Evolutionary conservation across 1,140 invertebrate species (phyloP).

Genomic region (Melitaea cinxia): DNA sequence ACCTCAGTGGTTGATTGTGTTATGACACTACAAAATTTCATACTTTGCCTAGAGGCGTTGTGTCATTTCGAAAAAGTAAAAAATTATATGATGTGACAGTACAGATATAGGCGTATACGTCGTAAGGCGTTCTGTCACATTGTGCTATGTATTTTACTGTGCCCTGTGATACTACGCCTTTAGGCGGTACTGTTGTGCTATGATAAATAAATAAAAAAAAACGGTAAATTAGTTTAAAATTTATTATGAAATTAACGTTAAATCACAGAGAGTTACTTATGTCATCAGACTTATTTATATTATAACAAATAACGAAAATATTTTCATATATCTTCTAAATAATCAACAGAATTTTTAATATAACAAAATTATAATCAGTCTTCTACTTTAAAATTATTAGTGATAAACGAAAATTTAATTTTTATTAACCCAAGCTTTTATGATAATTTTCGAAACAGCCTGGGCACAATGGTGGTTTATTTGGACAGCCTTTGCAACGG

Average conservation of each 20-base stretch:
- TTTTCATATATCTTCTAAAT: neutral
- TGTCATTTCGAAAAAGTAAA: neutral
- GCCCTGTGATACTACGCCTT: slow-evolving; percentile 8
- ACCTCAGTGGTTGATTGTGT: too few relatives aligned
- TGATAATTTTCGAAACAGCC: slow-evolving; percentile 12
- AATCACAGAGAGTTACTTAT: too few relatives aligned
- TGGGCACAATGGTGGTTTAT: slow-evolving; percentile 21
- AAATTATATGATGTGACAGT: slow-evolving; percentile 10
- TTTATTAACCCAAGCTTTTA: slow-evolving; percentile 7
- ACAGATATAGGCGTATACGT: too few relatives aligned
- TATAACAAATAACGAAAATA: slow-evolving; percentile 1
- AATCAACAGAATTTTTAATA: slow-evolving; percentile 14
- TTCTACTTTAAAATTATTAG: neutral
- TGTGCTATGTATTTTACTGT: slow-evolving; percentile 9
- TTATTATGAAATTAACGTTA: too few relatives aligned
- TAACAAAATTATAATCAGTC: slow-evolving; percentile 12
- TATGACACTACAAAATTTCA: slow-evolving; percentile 8
- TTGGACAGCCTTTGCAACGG: slow-evolving; percentile 12
- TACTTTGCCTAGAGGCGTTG: slow-evolving; percentile 9
- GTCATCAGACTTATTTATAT: too few relatives aligned
- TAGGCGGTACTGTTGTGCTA: slow-evolving; percentile 8
- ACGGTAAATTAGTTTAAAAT: too few relatives aligned
- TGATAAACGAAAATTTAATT: slow-evolving; percentile 5
- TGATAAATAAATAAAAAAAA: too few relatives aligned
- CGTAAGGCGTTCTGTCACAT: too few relatives aligned